Base-by-base conservation (phyloP, 2,888 invertebrate species). In the Iselma pallidipennis region DNA sequence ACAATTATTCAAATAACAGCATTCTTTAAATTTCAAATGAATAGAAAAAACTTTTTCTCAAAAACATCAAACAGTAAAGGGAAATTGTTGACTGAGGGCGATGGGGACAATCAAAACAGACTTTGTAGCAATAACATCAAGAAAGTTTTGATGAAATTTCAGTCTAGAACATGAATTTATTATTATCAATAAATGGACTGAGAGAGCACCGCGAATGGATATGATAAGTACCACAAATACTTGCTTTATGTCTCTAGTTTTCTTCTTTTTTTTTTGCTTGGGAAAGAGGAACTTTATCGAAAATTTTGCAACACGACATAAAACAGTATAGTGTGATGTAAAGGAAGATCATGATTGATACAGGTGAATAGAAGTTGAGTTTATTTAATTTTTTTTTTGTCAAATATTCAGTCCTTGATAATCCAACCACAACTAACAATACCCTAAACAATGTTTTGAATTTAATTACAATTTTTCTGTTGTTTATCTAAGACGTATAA, bases 281-380 rank as follows among this genome's bases (percentile, higher is more conserved):
- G 6, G 9, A 42, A 42, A 4, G 3, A 63, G 59, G 57, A 64
- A 57, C 59, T 54, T 60, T 54, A n/a, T n/a, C n/a, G n/a, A 4
- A 16, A 21, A 26, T 23, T 37, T 12, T 9, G 12, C 26, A 23
- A 14, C 10, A 21, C 10, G 52, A 59, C 55, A 60, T 50, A 55
- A 55, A 31, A 51, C 60, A 55, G 59, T 50, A 19, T 23, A 19
- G 28, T 28, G 42, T 55, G 10, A 55, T 55, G 49, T 28, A 57
- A 66, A 68, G 74, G 74, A 74, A 74, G 74, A 74, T 72, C 74
- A 69, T 71, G 73, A 74, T 73, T 69, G 72, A 73, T 72, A 73
- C 64, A 69, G 68, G 70, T 70, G 71, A 65, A 48, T 55, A 57
- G 53, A 31, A 10, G 33, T 10, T 31, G 33, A 12, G 12, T 31